Conservation (phyloP, 2,113 vertebrate species). For the human region DNA sequence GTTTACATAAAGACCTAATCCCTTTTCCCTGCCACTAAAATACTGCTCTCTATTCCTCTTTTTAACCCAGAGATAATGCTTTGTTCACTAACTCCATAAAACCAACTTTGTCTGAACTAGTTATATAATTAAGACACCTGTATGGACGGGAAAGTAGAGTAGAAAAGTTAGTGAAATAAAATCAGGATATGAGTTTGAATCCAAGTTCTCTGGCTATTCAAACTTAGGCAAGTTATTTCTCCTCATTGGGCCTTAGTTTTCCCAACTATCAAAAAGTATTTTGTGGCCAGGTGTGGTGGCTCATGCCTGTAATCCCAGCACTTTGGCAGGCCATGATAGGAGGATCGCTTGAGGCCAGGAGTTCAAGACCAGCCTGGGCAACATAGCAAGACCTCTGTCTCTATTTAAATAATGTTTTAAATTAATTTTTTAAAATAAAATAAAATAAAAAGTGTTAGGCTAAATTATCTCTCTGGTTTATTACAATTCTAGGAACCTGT, state of each 20-base stretch:
- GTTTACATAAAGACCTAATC: conserved; percentile 32
- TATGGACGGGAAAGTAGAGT: neutral
- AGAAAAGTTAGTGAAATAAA: conserved; percentile 42
- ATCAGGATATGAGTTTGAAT: neutral
- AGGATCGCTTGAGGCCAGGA: neutral
- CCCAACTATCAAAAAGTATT: conserved; percentile 22
- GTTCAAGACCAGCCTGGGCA: neutral
- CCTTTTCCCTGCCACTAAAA: neutral
- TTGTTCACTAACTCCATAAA: conserved; percentile 42
- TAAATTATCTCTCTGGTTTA: conserved; percentile 16
- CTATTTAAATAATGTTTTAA: no score
- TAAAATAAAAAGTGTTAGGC: neutral
- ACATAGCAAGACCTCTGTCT: neutral
- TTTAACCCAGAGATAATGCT: conserved; percentile 11
- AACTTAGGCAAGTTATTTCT: conserved; percentile 25
- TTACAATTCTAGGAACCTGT: neutral
- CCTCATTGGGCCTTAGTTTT: neutral
- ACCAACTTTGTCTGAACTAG: conserved; percentile 5
- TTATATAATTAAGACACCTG: conserved; percentile 15
- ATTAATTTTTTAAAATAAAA: neutral
- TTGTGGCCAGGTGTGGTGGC: no score
- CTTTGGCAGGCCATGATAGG: neutral
- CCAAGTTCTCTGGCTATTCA: conserved; percentile 17
- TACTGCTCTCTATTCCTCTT: conserved; percentile 1
- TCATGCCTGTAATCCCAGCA: neutral